phyloP scores from a whole-genome alignment of 2,888 invertebrate genomes.

The Yponomeuta plumbellus region DNA sequence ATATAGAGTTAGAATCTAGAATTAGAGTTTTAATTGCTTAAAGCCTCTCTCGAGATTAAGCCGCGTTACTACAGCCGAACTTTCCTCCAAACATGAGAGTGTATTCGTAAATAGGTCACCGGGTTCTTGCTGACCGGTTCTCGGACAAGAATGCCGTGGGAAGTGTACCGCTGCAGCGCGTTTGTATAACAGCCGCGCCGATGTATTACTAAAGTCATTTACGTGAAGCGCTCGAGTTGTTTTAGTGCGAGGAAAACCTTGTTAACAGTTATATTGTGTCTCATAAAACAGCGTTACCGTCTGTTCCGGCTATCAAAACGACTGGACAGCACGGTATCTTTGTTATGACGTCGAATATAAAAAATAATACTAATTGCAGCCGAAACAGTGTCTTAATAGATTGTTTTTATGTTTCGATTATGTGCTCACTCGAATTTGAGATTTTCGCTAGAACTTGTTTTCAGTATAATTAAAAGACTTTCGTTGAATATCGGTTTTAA shows the following conservation, averaged over 20 bases:
- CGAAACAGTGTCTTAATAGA: not conserved
- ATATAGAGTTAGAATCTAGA: too few relatives aligned
- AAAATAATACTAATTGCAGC: not conserved
- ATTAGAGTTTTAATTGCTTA: not conserved
- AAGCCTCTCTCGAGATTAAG: not conserved
- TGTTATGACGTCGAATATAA: not conserved
- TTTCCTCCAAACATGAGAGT: not conserved
- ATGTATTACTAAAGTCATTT: not conserved
- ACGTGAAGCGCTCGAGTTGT: not conserved
- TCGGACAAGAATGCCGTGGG: constrained; percentile 1
- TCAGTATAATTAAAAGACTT: not conserved
- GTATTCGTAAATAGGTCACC: not conserved
- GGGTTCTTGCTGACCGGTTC: not conserved
- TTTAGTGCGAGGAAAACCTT: not conserved
- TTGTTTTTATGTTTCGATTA: not conserved
- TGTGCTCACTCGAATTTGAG: not conserved
- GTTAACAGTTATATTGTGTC: not conserved
- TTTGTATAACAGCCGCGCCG: not conserved
- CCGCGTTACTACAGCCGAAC: not conserved
- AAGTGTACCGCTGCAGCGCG: not conserved
- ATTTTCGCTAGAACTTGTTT: not conserved
- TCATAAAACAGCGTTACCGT: not conserved
- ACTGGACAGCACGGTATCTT: not conserved
- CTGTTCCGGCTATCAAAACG: not conserved
- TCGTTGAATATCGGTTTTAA: not conserved